Evolutionary conservation across 1,140 invertebrate species (phyloP).

Genomic region (Brachionus rotundiformis): DNA sequence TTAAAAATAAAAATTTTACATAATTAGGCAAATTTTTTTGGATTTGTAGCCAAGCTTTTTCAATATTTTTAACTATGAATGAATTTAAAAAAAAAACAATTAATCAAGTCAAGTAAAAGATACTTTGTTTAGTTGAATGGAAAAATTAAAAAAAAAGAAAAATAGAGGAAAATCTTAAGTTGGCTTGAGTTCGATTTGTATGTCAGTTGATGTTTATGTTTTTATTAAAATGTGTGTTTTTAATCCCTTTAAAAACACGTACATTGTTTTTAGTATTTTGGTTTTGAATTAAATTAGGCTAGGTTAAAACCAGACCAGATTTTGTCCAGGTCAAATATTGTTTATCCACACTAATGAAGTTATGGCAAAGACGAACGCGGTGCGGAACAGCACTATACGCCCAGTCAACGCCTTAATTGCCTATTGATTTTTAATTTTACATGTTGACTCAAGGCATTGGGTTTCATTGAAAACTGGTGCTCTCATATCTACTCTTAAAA

Average conservation of each 20-base stretch:
- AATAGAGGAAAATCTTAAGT: not conserved
- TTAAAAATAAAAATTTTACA: too few relatives aligned
- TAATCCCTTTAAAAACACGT: conserved; percentile 14
- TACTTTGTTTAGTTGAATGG: not conserved
- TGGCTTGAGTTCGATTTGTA: not conserved
- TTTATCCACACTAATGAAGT: not conserved
- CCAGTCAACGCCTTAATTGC: not conserved
- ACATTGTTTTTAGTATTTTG: conserved; percentile 21
- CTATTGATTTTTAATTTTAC: not conserved
- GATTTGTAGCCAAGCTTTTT: not conserved
- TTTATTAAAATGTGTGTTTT: not conserved
- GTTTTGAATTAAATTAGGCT: conserved; percentile 11
- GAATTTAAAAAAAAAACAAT: not conserved
- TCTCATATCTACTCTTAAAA: not conserved
- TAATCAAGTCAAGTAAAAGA: not conserved
- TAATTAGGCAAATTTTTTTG: not conserved
- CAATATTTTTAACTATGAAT: not conserved
- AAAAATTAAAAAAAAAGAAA: not conserved
- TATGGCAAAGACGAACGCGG: not conserved
- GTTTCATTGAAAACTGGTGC: not conserved
- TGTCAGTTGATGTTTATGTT: conserved; percentile 19
- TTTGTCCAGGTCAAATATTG: conserved; percentile 3
- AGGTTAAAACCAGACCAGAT: not conserved
- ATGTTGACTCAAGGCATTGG: not conserved
- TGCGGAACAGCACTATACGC: not conserved